These are phyloP conservation scores for Chalcis sispes DNA, from an alignment of 2,888 invertebrate species.

Conservation along the genomic window DNA sequence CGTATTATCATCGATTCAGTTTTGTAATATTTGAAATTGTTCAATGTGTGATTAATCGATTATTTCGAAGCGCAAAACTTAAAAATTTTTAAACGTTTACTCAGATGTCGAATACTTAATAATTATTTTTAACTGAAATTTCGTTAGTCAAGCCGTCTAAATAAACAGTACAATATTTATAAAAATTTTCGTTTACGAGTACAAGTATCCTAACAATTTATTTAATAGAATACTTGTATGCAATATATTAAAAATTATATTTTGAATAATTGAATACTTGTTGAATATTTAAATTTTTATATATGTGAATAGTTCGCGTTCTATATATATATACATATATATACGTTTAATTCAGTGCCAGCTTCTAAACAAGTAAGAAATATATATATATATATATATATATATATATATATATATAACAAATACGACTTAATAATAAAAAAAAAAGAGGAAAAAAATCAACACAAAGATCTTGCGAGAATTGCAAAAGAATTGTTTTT, in stretches of 20 bases:
- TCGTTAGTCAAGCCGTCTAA: conserved; percentile 3
- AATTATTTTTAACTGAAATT: background rate
- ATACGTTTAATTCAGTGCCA: conserved; percentile 35
- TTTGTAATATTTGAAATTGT: no score
- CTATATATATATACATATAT: no score
- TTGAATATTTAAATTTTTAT: conserved; percentile 37
- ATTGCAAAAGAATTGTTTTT: conserved; percentile 21
- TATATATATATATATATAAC: background rate
- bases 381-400: background rate
- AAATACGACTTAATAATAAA: no score
- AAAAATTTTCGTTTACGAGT: background rate
- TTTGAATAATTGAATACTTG: conserved; percentile 41
- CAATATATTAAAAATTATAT: conserved; percentile 29
- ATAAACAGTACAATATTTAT: conserved; percentile 16
- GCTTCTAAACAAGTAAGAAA: conserved; percentile 11
- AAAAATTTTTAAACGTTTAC: no score
- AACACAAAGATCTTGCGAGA: background rate
- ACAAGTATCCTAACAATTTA: background rate
- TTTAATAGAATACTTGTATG: conserved; percentile 2
- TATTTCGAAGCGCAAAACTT: no score
- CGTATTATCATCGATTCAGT: no score
- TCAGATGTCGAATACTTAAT: no score
- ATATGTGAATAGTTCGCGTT: conserved; percentile 20
- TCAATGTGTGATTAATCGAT: no score
- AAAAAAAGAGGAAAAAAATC: background rate